Evolutionary conservation across 2,888 invertebrate species (phyloP).

Genomic region (Drosophila tripunctata): DNA sequence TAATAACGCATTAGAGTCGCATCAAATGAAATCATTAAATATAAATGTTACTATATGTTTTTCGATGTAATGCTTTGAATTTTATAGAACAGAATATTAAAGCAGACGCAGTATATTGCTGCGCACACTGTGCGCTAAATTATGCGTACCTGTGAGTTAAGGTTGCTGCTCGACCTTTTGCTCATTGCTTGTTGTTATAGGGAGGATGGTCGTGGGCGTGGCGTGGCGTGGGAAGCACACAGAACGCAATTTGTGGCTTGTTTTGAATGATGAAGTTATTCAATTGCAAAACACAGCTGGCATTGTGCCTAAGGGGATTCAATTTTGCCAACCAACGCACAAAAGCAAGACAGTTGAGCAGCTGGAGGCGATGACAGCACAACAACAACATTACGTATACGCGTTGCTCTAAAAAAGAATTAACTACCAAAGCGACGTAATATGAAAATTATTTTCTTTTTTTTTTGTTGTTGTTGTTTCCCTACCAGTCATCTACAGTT

Average conservation of each 20-base stretch:
- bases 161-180: conserved; percentile 11
- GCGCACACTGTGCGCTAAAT: conserved; percentile 13
- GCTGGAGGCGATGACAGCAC: not conserved
- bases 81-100: conserved; percentile 37
- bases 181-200: conserved; percentile 27
- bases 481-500: not conserved
- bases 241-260: conserved; percentile 63
- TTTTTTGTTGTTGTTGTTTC: not conserved
- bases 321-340: conserved; percentile 27
- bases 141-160: conserved; percentile 47
- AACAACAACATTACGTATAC: conserved; percentile 59
- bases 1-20: not conserved
- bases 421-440: conserved; percentile 47
- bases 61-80: not conserved
- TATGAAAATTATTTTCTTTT: conserved; percentile 32
- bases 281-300: conserved; percentile 79
- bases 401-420: conserved; percentile 42
- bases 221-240: conserved; percentile 40
- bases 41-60: not conserved
- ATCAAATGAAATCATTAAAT: not conserved
- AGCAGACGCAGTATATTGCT: too few relatives aligned
- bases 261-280: conserved; percentile 72
- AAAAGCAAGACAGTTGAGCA: conserved; percentile 15
- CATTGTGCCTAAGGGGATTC: conserved; percentile 65
- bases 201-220: too few relatives aligned